A percentile compares a stretch with the other conserved stretches of the same genome.
These are phyloP conservation scores for Zaprionus kolodkinae DNA, from an alignment of 1,140 invertebrate species.

Conservation along the genomic window DNA sequence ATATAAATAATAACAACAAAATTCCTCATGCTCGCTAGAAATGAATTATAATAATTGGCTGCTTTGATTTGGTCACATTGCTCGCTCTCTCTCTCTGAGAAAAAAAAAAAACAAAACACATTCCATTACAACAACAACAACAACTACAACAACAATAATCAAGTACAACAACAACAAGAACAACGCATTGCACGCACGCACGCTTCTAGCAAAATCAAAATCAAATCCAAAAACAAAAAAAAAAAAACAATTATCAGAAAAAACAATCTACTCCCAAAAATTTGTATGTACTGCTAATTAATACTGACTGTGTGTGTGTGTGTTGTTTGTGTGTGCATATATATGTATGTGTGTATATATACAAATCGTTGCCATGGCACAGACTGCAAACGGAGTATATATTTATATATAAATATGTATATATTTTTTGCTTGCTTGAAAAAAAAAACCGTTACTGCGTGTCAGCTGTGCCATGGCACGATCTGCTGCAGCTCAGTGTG, in stretches of 20 bases:
- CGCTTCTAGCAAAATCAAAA: conserved; percentile 46
- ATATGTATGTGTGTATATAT: too few relatives aligned
- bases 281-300: conserved; percentile 73
- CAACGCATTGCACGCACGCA: conserved; percentile 57
- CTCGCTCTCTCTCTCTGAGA: conserved; percentile 38
- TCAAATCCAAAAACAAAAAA: not conserved
- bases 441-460: not conserved
- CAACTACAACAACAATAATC: conserved; percentile 49
- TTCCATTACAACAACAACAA: conserved; percentile 44
- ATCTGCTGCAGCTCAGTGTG: conserved; percentile 21
- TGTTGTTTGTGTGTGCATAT: conserved; percentile 24
- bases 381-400: too few relatives aligned
- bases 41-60: conserved; percentile 68
- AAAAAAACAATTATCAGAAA: conserved; percentile 22
- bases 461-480: conserved; percentile 19
- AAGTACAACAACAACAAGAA: conserved; percentile 34
- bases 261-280: conserved; percentile 41
- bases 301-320: conserved; percentile 26
- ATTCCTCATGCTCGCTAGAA: conserved; percentile 36
- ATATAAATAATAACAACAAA: conserved; percentile 26
- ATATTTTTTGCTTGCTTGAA: too few relatives aligned
- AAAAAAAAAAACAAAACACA: conserved; percentile 35
- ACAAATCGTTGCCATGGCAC: conserved; percentile 11
- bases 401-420: too few relatives aligned
- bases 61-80: conserved; percentile 72